These are phyloP conservation scores for Trissolcus brochymenae DNA, from an alignment of 2,888 invertebrate species.

Conservation along the genomic window DNA sequence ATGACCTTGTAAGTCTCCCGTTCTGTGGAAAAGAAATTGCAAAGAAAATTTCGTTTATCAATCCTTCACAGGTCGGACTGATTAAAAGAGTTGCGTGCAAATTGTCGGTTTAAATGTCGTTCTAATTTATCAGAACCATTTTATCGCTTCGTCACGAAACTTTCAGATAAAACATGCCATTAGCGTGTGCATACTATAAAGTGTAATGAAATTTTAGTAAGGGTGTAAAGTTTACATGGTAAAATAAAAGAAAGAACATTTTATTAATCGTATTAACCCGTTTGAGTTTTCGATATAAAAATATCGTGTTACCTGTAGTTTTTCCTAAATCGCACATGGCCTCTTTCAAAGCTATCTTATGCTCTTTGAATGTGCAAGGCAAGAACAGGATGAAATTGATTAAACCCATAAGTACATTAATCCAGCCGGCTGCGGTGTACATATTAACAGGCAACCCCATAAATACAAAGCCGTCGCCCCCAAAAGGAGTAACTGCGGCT, in stretches of 20 bases:
- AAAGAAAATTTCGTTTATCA: neutral
- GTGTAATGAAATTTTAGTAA: neutral
- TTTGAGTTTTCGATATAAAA: constrained; percentile 11
- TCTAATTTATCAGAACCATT: neutral
- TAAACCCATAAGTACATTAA: constrained; percentile 86
- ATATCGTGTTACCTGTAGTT: constrained; percentile 77
- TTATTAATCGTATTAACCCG: constrained; percentile 4
- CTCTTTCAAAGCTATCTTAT: constrained; percentile 86
- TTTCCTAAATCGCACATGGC: constrained; percentile 86
- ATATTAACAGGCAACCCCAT: constrained; percentile 84
- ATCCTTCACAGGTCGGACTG: neutral
- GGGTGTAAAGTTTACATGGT: neutral
- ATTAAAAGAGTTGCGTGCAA: neutral
- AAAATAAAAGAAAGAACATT: neutral
- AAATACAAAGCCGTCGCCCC: constrained; percentile 80
- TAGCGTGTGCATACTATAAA: neutral
- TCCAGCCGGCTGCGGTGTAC: constrained; percentile 93
- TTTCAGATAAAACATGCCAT: neutral
- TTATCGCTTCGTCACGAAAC: neutral
- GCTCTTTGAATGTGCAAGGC: constrained; percentile 86
- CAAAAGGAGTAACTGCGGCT: constrained; percentile 87
- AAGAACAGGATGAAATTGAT: constrained; percentile 85
- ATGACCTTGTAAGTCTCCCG: constrained; percentile 84
- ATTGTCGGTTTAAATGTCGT: neutral
- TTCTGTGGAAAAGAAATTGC: constrained; percentile 77